Evolutionary conservation across 2,113 vertebrate genomes (phyloP).

Genomic region (Atlantisia rogersi): DNA sequence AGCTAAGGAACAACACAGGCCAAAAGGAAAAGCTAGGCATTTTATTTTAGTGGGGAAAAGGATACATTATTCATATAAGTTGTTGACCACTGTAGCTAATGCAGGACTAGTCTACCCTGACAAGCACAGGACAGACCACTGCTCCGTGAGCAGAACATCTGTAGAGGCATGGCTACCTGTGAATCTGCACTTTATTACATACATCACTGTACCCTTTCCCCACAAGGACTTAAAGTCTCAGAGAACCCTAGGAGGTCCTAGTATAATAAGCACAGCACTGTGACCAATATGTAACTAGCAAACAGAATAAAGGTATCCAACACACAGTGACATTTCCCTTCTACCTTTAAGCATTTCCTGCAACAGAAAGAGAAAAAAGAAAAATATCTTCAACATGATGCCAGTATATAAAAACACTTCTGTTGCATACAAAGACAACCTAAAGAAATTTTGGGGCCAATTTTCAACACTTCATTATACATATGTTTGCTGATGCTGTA

Average conservation of each 20-base stretch:
- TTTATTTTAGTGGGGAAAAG: not conserved
- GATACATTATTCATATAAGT: not conserved
- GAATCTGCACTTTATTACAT: not conserved
- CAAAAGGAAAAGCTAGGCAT: not conserved
- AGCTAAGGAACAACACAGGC: not conserved
- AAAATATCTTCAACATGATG: not conserved
- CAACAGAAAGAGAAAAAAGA: not conserved
- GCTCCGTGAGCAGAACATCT: rapidly evolving
- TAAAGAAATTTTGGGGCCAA: not conserved
- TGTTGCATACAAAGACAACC: not conserved
- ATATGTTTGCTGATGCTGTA: not conserved
- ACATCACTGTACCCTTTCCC: not conserved
- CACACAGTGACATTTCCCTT: not conserved
- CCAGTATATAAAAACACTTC: not conserved
- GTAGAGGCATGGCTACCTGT: not conserved
- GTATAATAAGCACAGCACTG: not conserved
- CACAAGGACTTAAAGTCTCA: not conserved
- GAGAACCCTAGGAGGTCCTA: not conserved
- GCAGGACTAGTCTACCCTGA: not conserved
- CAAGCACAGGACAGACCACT: not conserved
- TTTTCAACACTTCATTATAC: not conserved
- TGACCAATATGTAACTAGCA: not conserved
- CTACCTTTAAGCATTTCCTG: not conserved
- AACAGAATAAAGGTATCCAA: not conserved
- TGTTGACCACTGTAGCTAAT: not conserved